Evolutionary conservation across 2,888 invertebrate genomes (phyloP).

Genomic region (Idaea dimidiata): DNA sequence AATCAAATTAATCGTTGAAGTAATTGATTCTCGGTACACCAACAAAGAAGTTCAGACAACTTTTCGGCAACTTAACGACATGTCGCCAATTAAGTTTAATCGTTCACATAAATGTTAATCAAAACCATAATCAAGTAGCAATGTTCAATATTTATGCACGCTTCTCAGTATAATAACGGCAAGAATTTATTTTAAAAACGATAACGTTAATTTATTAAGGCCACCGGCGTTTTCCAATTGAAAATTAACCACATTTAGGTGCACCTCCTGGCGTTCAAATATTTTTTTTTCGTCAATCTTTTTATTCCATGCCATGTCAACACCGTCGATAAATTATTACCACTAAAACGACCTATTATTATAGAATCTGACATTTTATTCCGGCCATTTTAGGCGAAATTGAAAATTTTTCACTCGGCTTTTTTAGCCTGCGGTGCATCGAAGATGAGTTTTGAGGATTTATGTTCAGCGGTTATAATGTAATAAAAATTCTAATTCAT

Average conservation of each 20-base stretch:
- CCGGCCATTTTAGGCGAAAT: conserved; percentile 64
- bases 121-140: conserved; percentile 47
- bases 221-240: conserved; percentile 74
- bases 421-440: conserved; percentile 64
- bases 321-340: conserved; percentile 73
- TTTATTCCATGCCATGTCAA: conserved; percentile 73
- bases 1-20: neutral
- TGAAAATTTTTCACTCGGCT: conserved; percentile 59
- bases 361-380: conserved; percentile 73
- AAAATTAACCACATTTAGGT: conserved; percentile 76
- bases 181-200: conserved; percentile 61
- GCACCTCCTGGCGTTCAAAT: conserved; percentile 66
- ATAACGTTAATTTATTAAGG: conserved; percentile 62
- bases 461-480: conserved; percentile 40
- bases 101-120: conserved; percentile 55
- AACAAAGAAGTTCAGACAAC: conserved; percentile 38
- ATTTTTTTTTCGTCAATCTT: conserved; percentile 50
- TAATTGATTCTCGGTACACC: conserved; percentile 36
- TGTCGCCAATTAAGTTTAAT: conserved; percentile 56
- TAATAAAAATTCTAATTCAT: conserved; percentile 53
- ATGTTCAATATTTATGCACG: conserved; percentile 58
- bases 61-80: conserved; percentile 46
- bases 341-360: conserved; percentile 75
- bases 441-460: conserved; percentile 67
- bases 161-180: conserved; percentile 51